Base-by-base conservation (phyloP, 2,888 invertebrate species). In the Pristionchus exspectatus region DNA sequence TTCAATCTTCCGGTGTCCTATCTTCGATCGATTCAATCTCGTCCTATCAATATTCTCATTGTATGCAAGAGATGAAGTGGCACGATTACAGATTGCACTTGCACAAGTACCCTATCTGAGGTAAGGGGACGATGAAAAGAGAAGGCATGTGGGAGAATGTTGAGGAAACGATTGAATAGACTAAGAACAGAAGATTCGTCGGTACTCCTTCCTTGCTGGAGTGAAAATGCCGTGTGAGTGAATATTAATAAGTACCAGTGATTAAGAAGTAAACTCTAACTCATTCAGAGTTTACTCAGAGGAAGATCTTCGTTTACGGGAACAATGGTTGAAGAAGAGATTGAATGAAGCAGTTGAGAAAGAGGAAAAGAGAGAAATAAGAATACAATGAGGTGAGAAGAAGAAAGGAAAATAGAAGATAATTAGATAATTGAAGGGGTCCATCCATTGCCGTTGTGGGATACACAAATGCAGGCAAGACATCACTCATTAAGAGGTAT, bases 51-150 rank as follows among this genome's bases (percentile, higher is more conserved):
- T 98, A 91, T 97, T 98, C 94, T 96, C 97, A 90, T 95, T 96
- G 84, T 97, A 97, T 95, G 97, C 98, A 0, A 96, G 96, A 77
- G 97, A 97, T 12, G 96, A 96, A 87, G 97, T 97, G 95, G 97
- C 98, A 0, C 97, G 97, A 93, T 95, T 98, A 4, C 97, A 98
- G 95, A 96, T 97, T 18, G 96, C 96, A 4, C 95, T 97, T 94
- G 97, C 97, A 0, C 97, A 98, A 95, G n/a, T 98, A 88, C 97
- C 97, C 0, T 97, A 97, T 94, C 96, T 97, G 91, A 96, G 96
- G 96, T 96, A 96, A 74, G 66, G 81, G 66, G 66, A 66, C 5
- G n/a, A 38, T 30, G 38, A 33, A n/a, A 44, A 16, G 50, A 33
- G 30, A 63, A 33, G 59, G 56, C 21, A 63, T 10, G 63, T 59